Base-by-base conservation (phyloP, 1,140 invertebrate species). In the Branchinecta lynchi region DNA sequence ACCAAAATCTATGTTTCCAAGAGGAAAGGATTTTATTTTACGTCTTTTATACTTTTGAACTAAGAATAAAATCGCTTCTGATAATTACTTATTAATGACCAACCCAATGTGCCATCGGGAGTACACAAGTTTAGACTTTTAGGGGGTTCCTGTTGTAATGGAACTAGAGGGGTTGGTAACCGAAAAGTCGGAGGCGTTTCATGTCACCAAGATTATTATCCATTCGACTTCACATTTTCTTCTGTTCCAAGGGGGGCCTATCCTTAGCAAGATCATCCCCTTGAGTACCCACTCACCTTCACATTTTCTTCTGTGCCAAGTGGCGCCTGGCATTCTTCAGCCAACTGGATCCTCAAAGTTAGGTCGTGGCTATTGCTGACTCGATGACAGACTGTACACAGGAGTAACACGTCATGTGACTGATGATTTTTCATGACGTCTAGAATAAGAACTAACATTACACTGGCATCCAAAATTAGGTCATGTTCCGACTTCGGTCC, bases 341-440 rank as follows among this genome's bases (percentile, higher is more conserved):
- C 86, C 9, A 92, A 76, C 70, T 82, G 77, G 73, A 79, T 80
- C 70, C 87, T 81, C 66, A 92, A 75, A 7, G 77, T 74, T 65
- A 83, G 77, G 79, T 92, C 90, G 45, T 82, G 78, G 44, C 81
- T 81, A 76, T 88, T 89, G 77, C 88, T 89, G 12, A 78, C 74
- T 72, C 86, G 83, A 77, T 92, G 89, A 78, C 90, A 93, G 0
- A 73, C 45, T 66, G 84, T 81, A 77, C 90, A 92, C 43, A 92
- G 76, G 69, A 92, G 76, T 20, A 92, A 76, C 20, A 92, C 84
- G 79, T 93, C 90, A 76, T 92, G 90, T 0, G 88, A 91, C 43
- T 86, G 84, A 77, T 92, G 89, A 8, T 88, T 84, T 76, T 92
- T 92, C 84, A 92, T 85, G 65, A 88, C 80, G 71, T 82, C 83